These are phyloP conservation scores for Psittacula echo DNA, from an alignment of 2,797 vertebrate genomes.

Conservation along the genomic window DNA sequence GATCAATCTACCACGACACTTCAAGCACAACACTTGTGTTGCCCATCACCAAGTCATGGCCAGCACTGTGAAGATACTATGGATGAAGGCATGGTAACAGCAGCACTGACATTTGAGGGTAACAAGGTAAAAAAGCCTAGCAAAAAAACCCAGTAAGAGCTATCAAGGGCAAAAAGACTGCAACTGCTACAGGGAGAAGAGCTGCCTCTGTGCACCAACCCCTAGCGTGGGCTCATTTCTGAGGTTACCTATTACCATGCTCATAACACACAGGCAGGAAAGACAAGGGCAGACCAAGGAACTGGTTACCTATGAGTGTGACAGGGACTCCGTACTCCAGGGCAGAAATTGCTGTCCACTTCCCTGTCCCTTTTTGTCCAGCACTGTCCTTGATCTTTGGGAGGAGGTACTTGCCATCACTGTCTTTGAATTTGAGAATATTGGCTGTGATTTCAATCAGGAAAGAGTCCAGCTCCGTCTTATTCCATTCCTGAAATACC, in stretches of 20 bases:
- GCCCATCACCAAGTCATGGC: neutral
- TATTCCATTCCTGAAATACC: conserved; percentile 93
- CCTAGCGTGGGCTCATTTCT: neutral
- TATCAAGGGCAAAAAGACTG: neutral
- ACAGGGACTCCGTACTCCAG: conserved; percentile 95
- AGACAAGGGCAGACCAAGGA: neutral
- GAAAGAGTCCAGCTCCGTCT: conserved; percentile 96
- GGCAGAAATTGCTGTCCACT: conserved; percentile 96
- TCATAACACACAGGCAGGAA: neutral
- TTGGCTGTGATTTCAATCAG: conserved; percentile 97
- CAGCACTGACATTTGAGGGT: neutral
- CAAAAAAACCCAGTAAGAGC: neutral
- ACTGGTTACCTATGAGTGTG: conserved; percentile 90
- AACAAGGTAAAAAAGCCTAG: neutral
- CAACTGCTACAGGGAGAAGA: neutral
- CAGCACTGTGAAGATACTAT: neutral
- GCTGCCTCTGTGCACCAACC: neutral
- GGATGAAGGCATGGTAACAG: neutral
- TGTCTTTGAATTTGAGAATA: conserved; percentile 90
- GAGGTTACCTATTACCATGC: neutral
- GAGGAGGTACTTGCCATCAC: conserved; percentile 86
- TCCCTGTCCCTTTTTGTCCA: conserved; percentile 97
- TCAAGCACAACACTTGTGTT: neutral
- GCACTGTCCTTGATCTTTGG: conserved; percentile 96
- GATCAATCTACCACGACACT: neutral